Conservation (phyloP, 1,140 invertebrate species). For the Copidosoma floridanum region DNA sequence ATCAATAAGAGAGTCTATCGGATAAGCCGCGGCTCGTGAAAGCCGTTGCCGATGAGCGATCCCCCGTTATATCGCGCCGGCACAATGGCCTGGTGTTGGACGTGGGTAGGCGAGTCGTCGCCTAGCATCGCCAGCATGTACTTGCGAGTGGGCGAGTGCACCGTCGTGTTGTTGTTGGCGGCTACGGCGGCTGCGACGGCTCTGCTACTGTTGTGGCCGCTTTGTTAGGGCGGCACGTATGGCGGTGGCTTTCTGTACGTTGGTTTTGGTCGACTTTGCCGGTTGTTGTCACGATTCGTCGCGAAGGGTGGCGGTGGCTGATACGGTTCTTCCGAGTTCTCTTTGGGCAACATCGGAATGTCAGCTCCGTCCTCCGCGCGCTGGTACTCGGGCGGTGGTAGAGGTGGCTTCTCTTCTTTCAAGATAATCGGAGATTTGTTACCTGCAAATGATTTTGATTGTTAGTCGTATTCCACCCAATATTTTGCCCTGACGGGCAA, state of each 20-base stretch:
- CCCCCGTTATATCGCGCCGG: constrained; percentile 6
- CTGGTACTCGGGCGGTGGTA: constrained; percentile 75
- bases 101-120: constrained; percentile 44
- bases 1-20: constrained; percentile 15
- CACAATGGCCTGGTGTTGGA: constrained; percentile 39
- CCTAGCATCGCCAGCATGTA: constrained; percentile 52
- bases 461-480: background rate
- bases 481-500: background rate
- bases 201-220: constrained; percentile 17
- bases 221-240: constrained; percentile 85
- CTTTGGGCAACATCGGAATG: constrained; percentile 51
- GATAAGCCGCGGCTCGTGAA: constrained; percentile 15
- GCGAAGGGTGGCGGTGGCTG: constrained; percentile 75
- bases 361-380: constrained; percentile 58
- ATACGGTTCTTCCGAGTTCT: constrained; percentile 59
- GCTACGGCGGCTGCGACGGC: constrained; percentile 18
- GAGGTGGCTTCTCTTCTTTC: constrained; percentile 88
- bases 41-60: constrained; percentile 17
- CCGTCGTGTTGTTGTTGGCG: constrained; percentile 22
- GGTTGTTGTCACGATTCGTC: constrained; percentile 66
- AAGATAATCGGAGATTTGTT: constrained; percentile 90
- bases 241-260: constrained; percentile 88
- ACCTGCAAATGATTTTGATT: constrained; percentile 30
- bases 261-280: constrained; percentile 70
- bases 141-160: constrained; percentile 48